Conservation (phyloP, 2,888 invertebrate species). For the Drosophila multiciliata region DNA sequence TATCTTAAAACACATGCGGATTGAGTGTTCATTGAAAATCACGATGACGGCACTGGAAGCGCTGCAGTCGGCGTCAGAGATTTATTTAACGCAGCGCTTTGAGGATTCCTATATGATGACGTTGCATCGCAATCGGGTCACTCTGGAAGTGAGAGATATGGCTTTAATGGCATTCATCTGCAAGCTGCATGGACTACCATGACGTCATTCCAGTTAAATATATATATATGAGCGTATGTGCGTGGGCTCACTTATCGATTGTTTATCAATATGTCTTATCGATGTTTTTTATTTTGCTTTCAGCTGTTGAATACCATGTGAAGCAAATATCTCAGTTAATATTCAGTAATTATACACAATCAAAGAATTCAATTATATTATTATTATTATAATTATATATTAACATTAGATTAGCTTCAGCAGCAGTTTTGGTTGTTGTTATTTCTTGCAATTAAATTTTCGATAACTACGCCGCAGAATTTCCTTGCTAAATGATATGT, state of each 20-base stretch:
- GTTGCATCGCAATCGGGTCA: slow-evolving; percentile 85
- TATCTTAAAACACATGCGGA: neutral
- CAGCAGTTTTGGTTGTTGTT: neutral
- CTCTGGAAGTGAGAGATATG: slow-evolving; percentile 85
- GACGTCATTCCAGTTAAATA: neutral
- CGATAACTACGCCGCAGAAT: neutral
- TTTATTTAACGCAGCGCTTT: slow-evolving; percentile 85
- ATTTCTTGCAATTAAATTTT: neutral
- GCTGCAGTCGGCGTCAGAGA: slow-evolving; percentile 85
- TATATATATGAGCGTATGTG: neutral
- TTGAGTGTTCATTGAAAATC: neutral
- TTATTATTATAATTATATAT: neutral
- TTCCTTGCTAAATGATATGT: neutral
- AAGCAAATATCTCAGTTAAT: neutral
- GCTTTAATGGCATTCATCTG: slow-evolving; percentile 84
- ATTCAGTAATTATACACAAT: neutral
- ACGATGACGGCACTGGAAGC: slow-evolving; percentile 31
- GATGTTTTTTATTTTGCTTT: neutral
- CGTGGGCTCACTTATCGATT: neutral
- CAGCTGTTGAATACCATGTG: neutral
- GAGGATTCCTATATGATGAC: slow-evolving; percentile 85
- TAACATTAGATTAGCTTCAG: neutral
- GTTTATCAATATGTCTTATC: neutral
- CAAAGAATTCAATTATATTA: neutral
- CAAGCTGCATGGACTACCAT: slow-evolving; percentile 12